Evolutionary conservation across 2,888 invertebrate genomes (phyloP).

Genomic region (Dilophus febrilis): DNA sequence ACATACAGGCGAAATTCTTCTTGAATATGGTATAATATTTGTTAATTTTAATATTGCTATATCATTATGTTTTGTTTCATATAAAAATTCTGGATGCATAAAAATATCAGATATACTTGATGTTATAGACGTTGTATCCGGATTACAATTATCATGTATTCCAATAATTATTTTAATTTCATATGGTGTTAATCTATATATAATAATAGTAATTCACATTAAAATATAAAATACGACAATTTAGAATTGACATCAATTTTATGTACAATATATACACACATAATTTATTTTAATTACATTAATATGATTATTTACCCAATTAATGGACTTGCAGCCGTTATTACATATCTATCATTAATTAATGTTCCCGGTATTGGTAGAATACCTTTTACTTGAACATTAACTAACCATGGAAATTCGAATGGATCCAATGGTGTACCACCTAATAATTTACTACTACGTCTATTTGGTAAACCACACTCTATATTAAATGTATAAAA

Average conservation of each 20-base stretch:
- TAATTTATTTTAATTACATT: neutral
- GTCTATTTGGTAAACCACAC: slow-evolving; percentile 3
- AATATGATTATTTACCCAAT: slow-evolving; percentile 25
- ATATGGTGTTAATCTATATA: slow-evolving; percentile 25
- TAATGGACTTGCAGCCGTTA: slow-evolving; percentile 36
- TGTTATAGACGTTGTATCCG: slow-evolving; percentile 32
- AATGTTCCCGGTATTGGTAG: slow-evolving; percentile 36
- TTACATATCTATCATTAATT: slow-evolving; percentile 38
- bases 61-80: slow-evolving; percentile 33
- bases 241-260: neutral
- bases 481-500: neutral
- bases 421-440: neutral
- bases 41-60: slow-evolving; percentile 36
- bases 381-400: slow-evolving; percentile 18
- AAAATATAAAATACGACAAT: no score
- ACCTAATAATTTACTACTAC: neutral
- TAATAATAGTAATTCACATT: no score
- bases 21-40: slow-evolving; percentile 33
- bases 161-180: slow-evolving; percentile 37
- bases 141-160: slow-evolving; percentile 34
- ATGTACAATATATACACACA: neutral
- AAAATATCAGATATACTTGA: slow-evolving; percentile 32
- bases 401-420: slow-evolving; percentile 4
- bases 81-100: slow-evolving; percentile 35
- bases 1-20: slow-evolving; percentile 38